A percentile compares a stretch with the other conserved stretches of the same genome.
phyloP scores from a whole-genome alignment of 2,113 vertebrate genomes.

The Cynoglossus semilaevis region DNA sequence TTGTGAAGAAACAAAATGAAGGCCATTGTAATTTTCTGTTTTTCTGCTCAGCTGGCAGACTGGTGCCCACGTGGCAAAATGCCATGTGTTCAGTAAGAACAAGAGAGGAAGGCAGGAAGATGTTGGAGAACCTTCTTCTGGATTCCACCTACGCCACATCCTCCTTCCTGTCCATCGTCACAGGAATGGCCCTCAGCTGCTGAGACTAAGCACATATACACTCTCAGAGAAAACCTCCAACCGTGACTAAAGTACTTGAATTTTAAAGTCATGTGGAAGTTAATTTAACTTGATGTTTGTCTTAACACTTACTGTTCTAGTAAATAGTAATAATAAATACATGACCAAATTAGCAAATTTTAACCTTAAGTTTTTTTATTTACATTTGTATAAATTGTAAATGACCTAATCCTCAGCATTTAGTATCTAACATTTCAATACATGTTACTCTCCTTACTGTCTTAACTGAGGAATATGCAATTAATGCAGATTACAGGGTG shows the following conservation, averaged over 20 bases:
- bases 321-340: background rate
- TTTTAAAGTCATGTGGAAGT: background rate
- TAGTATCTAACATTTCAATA: no score
- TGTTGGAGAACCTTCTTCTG: conserved; percentile 62
- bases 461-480: no score
- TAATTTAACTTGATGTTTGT: background rate
- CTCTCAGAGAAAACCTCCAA: background rate
- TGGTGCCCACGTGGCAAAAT: conserved; percentile 51
- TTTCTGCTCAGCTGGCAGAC: conserved; percentile 36
- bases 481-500: no score
- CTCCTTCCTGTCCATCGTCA: conserved; percentile 56
- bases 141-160: conserved; percentile 41
- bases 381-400: no score
- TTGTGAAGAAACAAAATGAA: background rate
- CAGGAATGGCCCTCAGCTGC: conserved; percentile 51
- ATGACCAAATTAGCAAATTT: no score
- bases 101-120: conserved; percentile 57
- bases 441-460: no score
- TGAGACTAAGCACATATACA: conserved; percentile 21
- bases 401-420: no score
- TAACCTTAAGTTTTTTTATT: no score
- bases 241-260: background rate
- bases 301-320: no score
- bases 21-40: background rate
- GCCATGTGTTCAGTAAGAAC: conserved; percentile 68